phyloP scores from a whole-genome alignment of 2,888 invertebrate genomes.

The Crossocerus cetratus region DNA sequence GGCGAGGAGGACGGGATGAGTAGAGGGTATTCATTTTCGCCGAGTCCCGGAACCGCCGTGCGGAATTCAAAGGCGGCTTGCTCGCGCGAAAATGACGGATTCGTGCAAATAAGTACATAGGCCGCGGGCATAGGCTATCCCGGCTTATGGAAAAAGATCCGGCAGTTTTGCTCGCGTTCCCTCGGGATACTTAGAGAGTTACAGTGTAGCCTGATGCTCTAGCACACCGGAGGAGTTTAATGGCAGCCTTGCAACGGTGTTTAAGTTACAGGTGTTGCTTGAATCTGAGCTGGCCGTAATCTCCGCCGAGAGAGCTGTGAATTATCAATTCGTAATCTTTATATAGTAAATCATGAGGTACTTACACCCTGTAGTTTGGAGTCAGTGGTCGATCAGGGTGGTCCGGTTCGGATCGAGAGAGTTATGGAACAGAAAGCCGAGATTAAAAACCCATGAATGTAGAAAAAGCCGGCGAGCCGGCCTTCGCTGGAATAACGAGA shows the following conservation, averaged over 20 bases:
- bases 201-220: too few relatives aligned
- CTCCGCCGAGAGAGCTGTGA: not conserved
- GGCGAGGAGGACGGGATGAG: conserved; percentile 31
- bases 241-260: too few relatives aligned
- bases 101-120: conserved; percentile 38
- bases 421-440: conserved; percentile 17
- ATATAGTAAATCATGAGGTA: conserved; percentile 42
- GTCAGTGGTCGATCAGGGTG: conserved; percentile 2
- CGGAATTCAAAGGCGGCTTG: conserved; percentile 2
- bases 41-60: conserved; percentile 14
- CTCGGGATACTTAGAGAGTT: too few relatives aligned
- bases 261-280: not conserved
- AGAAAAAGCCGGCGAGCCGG: too few relatives aligned
- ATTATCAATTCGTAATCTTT: conserved; percentile 3
- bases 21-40: conserved; percentile 30
- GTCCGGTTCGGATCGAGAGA: not conserved
- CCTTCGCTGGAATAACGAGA: too few relatives aligned
- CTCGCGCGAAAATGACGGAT: conserved; percentile 30
- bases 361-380: conserved; percentile 62
- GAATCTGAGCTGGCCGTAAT: not conserved
- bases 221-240: too few relatives aligned
- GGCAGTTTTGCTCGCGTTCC: too few relatives aligned
- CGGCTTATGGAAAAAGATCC: too few relatives aligned
- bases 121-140: too few relatives aligned
- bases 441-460: not conserved